These are phyloP conservation scores for Salvelinus namaycush DNA, from an alignment of 2,113 vertebrate species.

Conservation along the genomic window DNA sequence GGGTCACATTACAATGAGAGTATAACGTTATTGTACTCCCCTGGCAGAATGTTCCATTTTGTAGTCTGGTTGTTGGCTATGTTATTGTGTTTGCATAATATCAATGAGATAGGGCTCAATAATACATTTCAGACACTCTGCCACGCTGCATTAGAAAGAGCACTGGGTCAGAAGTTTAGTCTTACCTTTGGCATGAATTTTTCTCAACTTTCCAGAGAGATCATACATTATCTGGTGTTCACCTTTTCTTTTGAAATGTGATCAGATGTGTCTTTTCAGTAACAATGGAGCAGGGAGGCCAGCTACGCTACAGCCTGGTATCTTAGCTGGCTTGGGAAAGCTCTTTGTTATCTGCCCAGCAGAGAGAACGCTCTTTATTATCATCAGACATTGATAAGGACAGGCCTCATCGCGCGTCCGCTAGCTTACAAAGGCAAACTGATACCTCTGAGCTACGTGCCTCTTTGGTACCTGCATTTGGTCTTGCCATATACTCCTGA, in stretches of 20 bases:
- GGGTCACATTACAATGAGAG: conserved; percentile 4
- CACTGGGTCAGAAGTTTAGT: neutral
- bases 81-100: conserved; percentile 4
- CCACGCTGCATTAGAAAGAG: neutral
- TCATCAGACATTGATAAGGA: conserved; percentile 63
- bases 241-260: conserved; percentile 58
- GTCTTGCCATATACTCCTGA: neutral
- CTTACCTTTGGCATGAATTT: conserved; percentile 1
- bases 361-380: conserved; percentile 62
- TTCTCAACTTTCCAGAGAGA: conserved; percentile 25
- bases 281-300: conserved; percentile 51
- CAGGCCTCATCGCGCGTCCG: conserved; percentile 44
- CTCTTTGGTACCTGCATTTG: conserved; percentile 13
- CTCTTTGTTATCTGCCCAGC: conserved; percentile 45
- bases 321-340: conserved; percentile 15
- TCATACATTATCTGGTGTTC: conserved; percentile 42
- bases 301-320: conserved; percentile 19
- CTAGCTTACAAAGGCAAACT: conserved; percentile 53
- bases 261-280: conserved; percentile 64
- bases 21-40: neutral
- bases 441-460: conserved; percentile 44
- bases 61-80: neutral
- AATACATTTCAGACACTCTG: neutral
- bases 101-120: neutral
- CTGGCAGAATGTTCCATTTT: neutral